A percentile compares a stretch with the other conserved stretches of the same genome.
phyloP scores from a whole-genome alignment of 2,888 invertebrate species.

The Leptopterna dolabrata region DNA sequence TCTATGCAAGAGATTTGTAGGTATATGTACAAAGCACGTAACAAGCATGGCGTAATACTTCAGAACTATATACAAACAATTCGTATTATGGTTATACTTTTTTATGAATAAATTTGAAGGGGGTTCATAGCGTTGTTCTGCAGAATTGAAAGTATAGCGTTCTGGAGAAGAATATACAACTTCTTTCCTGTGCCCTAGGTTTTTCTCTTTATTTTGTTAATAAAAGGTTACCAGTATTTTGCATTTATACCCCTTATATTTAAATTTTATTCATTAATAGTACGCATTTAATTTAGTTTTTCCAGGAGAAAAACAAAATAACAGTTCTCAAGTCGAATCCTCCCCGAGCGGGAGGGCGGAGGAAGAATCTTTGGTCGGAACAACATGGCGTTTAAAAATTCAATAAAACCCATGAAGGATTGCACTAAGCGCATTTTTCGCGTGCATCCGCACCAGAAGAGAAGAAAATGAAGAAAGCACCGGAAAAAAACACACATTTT shows the following conservation, averaged over 20 bases:
- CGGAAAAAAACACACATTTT: conserved; percentile 6
- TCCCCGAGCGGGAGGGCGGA: not conserved
- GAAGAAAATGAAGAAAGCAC: conserved; percentile 30
- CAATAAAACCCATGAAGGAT: conserved; percentile 16
- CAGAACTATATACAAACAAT: conserved; percentile 51
- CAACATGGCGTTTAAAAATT: conserved; percentile 1
- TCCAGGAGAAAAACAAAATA: not conserved
- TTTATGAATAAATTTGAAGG: conserved; percentile 7
- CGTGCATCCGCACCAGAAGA: conserved; percentile 34
- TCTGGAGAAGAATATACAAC: not conserved
- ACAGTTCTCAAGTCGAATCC: not conserved
- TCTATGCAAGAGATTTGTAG: conserved; percentile 26
- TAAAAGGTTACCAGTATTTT: not conserved
- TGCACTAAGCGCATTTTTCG: conserved; percentile 42
- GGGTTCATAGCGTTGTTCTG: not conserved
- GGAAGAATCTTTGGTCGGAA: conserved; percentile 23
- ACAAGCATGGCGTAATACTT: conserved; percentile 48
- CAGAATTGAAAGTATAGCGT: conserved; percentile 4
- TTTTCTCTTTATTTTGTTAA: not conserved
- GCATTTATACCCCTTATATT: conserved; percentile 9
- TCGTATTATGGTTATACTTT: not conserved
- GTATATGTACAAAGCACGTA: conserved; percentile 49
- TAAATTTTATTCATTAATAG: conserved; percentile 14
- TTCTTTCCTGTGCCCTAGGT: conserved; percentile 10
- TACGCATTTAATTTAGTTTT: not conserved